Evolutionary conservation across 35 echinoderm and acorn worm species (phyloP).

Genomic region (Holothuria glaberrima): DNA sequence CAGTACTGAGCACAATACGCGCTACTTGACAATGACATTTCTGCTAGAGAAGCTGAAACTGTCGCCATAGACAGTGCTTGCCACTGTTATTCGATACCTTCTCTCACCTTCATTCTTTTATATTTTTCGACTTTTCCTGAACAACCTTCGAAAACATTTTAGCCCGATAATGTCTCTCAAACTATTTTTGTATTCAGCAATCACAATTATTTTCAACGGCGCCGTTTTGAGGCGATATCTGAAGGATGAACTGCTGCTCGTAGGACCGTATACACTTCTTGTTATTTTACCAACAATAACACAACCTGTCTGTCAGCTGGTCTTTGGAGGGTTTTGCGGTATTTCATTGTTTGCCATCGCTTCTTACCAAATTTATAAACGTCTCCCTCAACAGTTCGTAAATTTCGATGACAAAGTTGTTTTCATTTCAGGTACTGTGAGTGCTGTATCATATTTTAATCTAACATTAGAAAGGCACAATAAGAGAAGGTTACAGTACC

Average conservation of each 20-base stretch:
- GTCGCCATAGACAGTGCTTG: too few species aligned
- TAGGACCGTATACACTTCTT: constrained; percentile 77
- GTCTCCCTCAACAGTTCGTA: constrained; percentile 80
- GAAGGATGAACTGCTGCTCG: constrained; percentile 69
- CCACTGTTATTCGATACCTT: too few species aligned
- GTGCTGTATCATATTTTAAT: too few species aligned
- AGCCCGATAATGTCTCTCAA: constrained; percentile 87
- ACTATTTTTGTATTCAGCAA: constrained; percentile 78
- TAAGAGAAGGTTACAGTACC: too few species aligned
- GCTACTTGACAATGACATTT: too few species aligned
- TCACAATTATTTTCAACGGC: constrained; percentile 84
- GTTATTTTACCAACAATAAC: constrained; percentile 78
- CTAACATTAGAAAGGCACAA: too few species aligned
- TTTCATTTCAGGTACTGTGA: constrained; percentile 87
- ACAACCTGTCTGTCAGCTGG: constrained; percentile 83
- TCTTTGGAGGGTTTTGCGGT: constrained; percentile 85
- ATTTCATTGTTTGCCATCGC: constrained; percentile 72
- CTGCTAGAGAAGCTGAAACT: too few species aligned
- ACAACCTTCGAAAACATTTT: too few species aligned
- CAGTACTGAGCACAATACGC: too few species aligned
- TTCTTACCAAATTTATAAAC: constrained; percentile 71
- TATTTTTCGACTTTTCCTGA: too few species aligned
- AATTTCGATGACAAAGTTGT: constrained; percentile 69
- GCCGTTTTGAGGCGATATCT: constrained; percentile 81
- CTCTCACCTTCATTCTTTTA: too few species aligned